Evolutionary conservation across 2,113 vertebrate species (phyloP).

Genomic region (Lophura nycthemera): DNA sequence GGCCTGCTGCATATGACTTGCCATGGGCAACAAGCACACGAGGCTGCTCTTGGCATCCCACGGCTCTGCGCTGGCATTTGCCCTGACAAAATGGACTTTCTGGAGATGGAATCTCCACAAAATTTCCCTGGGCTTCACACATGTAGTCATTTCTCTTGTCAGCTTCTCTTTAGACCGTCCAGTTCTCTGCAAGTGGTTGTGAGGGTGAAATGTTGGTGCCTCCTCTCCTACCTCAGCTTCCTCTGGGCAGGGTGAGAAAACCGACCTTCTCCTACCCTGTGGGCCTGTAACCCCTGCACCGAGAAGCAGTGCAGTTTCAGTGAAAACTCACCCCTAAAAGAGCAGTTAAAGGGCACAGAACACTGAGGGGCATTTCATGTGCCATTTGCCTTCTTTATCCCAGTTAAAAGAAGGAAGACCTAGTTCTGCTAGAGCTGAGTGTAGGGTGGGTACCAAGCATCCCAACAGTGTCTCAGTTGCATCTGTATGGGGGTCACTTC

Average conservation of each 20-base stretch:
- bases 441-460: background rate
- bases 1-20: background rate
- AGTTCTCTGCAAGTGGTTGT: background rate
- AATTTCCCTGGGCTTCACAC: slow-evolving; percentile 17
- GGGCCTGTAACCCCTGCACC: background rate
- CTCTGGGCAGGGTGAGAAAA: background rate
- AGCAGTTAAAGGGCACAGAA: background rate
- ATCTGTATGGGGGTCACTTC: background rate
- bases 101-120: background rate
- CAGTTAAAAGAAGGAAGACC: background rate
- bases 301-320: background rate
- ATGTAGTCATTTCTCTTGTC: slow-evolving; percentile 21
- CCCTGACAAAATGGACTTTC: background rate
- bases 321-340: background rate
- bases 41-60: background rate
- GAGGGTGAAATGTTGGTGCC: background rate
- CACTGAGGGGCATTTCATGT: background rate
- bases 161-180: background rate
- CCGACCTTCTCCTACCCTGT: background rate
- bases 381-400: background rate
- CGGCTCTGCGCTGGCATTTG: accelerated
- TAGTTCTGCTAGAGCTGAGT: background rate
- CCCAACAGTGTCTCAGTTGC: background rate
- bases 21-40: background rate
- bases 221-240: background rate